phyloP scores from a whole-genome alignment of 2,113 vertebrate species.

The Struthio camelus region DNA sequence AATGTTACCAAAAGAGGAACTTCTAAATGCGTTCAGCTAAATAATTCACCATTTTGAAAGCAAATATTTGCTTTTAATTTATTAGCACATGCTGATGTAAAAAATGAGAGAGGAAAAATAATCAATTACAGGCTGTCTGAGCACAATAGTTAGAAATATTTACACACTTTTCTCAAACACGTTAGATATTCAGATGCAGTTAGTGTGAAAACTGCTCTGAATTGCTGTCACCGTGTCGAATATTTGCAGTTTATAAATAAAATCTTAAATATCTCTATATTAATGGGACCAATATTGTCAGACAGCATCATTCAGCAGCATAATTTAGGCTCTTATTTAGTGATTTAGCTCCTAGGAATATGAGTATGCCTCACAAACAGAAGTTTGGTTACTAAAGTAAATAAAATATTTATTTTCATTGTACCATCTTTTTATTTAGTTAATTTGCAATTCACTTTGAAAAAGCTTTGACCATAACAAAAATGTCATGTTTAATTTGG shows the following conservation, averaged over 20 bases:
- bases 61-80: conserved; percentile 17
- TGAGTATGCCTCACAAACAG: fast-evolving
- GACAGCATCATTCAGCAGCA: neutral
- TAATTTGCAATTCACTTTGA: neutral
- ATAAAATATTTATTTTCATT: neutral
- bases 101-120: neutral
- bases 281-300: neutral
- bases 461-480: neutral
- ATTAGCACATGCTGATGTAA: neutral
- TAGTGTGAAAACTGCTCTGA: neutral
- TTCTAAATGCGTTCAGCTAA: neutral
- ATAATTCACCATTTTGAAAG: neutral
- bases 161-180: neutral
- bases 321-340: neutral
- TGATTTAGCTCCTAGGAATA: neutral
- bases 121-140: neutral
- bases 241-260: neutral
- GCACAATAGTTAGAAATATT: neutral
- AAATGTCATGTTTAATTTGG: neutral
- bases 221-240: neutral
- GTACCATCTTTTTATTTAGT: neutral
- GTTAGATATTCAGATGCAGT: neutral
- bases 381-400: neutral
- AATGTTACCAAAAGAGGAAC: neutral
- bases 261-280: neutral